Percentiles rank a stretch among this genome's conserved stretches.
These are phyloP conservation scores for Xenus cinereus DNA, from an alignment of 2,113 vertebrate species.

Conservation along the genomic window DNA sequence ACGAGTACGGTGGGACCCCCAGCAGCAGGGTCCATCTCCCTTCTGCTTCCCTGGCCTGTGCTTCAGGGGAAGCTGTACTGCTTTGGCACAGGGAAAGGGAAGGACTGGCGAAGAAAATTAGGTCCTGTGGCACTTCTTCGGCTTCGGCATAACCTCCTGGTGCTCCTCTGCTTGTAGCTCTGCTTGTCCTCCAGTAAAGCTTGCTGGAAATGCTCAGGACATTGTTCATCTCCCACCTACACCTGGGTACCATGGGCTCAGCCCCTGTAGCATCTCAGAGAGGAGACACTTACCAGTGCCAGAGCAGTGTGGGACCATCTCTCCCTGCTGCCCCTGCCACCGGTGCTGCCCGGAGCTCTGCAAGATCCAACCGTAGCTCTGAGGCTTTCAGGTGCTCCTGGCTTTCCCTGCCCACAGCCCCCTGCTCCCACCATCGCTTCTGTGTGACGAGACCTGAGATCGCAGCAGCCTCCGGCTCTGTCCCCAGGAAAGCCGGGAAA, in stretches of 20 bases:
- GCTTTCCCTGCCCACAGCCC: not conserved
- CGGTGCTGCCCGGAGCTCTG: not conserved
- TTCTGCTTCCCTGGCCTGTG: not conserved
- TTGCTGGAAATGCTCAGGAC: not conserved
- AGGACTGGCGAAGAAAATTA: not conserved
- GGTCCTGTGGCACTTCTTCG: not conserved
- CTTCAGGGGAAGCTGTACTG: not conserved
- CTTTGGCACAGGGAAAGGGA: not conserved
- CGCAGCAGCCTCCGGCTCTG: not conserved
- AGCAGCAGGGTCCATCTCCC: not conserved
- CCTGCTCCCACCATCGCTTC: not conserved
- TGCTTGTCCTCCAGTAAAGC: not conserved
- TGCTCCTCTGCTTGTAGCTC: not conserved
- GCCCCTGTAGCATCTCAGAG: not conserved
- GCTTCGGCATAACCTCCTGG: not conserved
- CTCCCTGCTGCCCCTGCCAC: not conserved
- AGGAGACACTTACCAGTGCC: not conserved
- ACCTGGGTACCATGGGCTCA: not conserved
- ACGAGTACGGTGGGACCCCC: accelerated
- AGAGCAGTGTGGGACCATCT: not conserved
- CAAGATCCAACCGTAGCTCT: not conserved
- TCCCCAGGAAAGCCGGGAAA: not conserved
- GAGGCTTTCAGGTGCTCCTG: not conserved
- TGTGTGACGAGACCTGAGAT: not conserved
- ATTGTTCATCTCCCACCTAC: not conserved